phyloP scores from a whole-genome alignment of 2,888 invertebrate species.

The Balanococcus diminutus region DNA sequence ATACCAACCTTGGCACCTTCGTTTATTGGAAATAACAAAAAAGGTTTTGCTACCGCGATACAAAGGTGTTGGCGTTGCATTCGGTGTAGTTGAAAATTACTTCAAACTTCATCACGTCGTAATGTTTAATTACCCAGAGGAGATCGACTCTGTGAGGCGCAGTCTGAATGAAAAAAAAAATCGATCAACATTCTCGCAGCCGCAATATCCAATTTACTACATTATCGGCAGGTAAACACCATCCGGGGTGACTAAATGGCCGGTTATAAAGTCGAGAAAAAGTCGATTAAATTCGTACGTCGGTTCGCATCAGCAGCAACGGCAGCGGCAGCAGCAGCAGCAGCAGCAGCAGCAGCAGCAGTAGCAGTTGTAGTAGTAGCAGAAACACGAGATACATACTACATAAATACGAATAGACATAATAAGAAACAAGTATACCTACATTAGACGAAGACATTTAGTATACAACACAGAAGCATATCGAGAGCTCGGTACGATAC shows the following conservation, averaged over 20 bases:
- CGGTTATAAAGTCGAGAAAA: constrained; percentile 2
- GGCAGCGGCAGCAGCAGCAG: too few relatives aligned
- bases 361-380: too few relatives aligned
- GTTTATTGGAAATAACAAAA: not conserved
- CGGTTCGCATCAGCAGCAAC: too few relatives aligned
- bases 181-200: not conserved
- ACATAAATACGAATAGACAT: not conserved
- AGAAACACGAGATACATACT: not conserved
- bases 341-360: too few relatives aligned
- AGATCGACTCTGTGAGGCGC: too few relatives aligned
- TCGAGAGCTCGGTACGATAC: not conserved
- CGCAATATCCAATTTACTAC: not conserved
- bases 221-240: not conserved
- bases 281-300: constrained; percentile 16
- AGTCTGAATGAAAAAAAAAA: not conserved
- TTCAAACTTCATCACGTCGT: not conserved
- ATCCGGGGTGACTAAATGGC: not conserved
- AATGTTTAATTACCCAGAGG: not conserved
- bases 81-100: not conserved
- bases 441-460: not conserved
- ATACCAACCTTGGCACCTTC: not conserved
- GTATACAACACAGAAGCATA: not conserved
- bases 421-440: not conserved
- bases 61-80: not conserved
- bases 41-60: not conserved